Evolutionary conservation across 37 sponge, comb jelly and placozoan species (phyloP).

Genomic region (Theonella swinhoei): DNA sequence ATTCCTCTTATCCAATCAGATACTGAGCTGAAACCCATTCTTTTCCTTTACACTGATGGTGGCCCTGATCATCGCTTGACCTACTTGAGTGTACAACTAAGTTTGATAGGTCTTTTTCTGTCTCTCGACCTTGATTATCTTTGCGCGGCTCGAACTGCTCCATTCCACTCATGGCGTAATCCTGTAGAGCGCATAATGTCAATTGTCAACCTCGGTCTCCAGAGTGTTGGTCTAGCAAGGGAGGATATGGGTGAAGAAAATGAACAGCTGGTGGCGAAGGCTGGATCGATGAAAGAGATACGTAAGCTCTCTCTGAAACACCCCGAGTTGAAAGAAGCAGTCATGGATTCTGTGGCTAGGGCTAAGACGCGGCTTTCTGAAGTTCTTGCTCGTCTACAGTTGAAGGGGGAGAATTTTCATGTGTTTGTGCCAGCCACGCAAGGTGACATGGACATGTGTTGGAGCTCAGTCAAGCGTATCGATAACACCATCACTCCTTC

Average conservation of each 20-base stretch:
- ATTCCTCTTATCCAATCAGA: not conserved
- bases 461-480: not conserved
- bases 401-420: constrained; percentile 1
- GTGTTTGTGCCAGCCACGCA: constrained; percentile 4
- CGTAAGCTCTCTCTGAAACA: not conserved
- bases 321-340: not conserved
- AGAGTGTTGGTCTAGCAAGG: constrained; percentile 7
- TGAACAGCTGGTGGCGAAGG: constrained; percentile 8
- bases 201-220: constrained; percentile 8
- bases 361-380: constrained; percentile 6
- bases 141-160: constrained; percentile 42
- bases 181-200: constrained; percentile 5
- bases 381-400: not conserved
- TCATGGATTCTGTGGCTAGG: not conserved
- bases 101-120: constrained; percentile 45
- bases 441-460: constrained; percentile 1
- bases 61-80: constrained; percentile 57
- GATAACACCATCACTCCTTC: constrained; percentile 10
- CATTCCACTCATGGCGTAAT: too few species aligned
- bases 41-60: constrained; percentile 64
- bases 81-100: constrained; percentile 37
- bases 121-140: too few species aligned
- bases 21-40: not conserved
- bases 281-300: not conserved
- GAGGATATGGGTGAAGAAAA: not conserved